Conservation (phyloP, 1,140 invertebrate species). For the Drosophila nebulosa region DNA sequence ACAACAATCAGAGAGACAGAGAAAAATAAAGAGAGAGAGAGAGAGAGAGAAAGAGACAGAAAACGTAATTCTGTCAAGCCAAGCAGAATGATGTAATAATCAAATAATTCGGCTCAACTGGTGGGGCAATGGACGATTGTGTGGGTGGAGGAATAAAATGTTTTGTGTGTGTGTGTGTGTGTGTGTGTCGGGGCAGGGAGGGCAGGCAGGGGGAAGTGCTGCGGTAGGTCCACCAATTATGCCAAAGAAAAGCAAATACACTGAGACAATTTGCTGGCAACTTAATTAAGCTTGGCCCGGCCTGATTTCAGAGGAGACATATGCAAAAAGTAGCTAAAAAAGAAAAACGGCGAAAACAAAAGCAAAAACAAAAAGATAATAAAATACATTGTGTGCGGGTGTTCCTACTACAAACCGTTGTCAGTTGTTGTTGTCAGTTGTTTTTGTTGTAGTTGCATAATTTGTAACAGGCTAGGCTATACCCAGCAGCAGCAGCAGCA, state of each 20-base stretch:
- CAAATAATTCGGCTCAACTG: constrained; percentile 12
- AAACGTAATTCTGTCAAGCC: constrained; percentile 32
- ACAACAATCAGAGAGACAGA: neutral
- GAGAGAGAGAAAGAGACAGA: neutral
- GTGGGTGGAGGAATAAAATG: neutral
- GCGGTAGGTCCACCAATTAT: constrained; percentile 1
- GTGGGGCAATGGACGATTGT: neutral
- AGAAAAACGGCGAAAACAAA: neutral
- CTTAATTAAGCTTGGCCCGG: constrained; percentile 9
- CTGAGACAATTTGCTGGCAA: constrained; percentile 15
- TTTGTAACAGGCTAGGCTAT: constrained; percentile 19
- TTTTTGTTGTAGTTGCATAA: constrained; percentile 64
- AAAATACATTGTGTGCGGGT: neutral
- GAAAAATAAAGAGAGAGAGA: neutral
- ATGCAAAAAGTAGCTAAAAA: neutral
- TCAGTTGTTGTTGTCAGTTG: constrained; percentile 28
- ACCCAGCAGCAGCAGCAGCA: neutral
- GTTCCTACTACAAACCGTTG: constrained; percentile 6
- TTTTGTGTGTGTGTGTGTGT: too few species aligned
- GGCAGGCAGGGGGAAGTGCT: neutral
- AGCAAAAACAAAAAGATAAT: neutral
- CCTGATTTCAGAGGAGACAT: neutral
- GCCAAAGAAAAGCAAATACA: constrained; percentile 15
- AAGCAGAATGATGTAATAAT: constrained; percentile 57
- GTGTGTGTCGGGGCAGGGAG: neutral